Conservation (phyloP, 2,113 vertebrate genomes). For the Morone chrysops region DNA sequence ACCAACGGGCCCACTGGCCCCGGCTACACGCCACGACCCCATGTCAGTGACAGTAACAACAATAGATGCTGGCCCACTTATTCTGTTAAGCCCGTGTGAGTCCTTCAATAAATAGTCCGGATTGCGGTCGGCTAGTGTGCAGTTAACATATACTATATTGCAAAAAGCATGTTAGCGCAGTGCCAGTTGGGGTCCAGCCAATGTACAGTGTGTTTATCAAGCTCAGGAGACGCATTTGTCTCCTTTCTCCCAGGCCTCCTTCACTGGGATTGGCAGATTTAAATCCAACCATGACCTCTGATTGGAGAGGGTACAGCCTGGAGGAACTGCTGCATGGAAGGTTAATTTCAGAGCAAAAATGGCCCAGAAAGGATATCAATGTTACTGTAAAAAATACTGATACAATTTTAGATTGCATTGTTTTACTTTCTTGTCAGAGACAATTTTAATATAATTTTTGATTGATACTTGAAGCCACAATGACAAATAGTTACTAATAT, state of each 20-base stretch:
- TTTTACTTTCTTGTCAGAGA: too few species aligned
- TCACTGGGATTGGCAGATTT: background rate
- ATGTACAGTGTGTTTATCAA: slow-evolving; percentile 24
- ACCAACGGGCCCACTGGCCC: slow-evolving; percentile 19
- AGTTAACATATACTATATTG: slow-evolving; percentile 35
- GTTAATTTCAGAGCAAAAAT: background rate
- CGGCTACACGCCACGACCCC: slow-evolving; percentile 3
- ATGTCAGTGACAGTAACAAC: slow-evolving; percentile 43
- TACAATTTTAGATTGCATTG: too few species aligned
- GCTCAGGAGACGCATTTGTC: slow-evolving; percentile 19
- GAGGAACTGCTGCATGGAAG: background rate
- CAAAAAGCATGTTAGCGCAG: slow-evolving; percentile 11
- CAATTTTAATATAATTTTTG: too few species aligned
- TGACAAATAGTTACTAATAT: too few species aligned
- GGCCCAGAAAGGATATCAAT: background rate
- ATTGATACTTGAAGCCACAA: too few species aligned
- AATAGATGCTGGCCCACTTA: slow-evolving; percentile 25
- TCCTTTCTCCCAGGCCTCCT: slow-evolving; percentile 10
- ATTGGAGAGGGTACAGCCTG: background rate
- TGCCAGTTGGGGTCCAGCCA: slow-evolving; percentile 42
- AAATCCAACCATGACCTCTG: slow-evolving; percentile 2
- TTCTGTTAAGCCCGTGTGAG: slow-evolving; percentile 24
- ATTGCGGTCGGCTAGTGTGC: slow-evolving; percentile 12
- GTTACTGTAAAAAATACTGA: too few species aligned
- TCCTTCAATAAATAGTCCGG: slow-evolving; percentile 27